phyloP scores from a whole-genome alignment of 2,888 invertebrate genomes.

The Andrena dorsata region DNA sequence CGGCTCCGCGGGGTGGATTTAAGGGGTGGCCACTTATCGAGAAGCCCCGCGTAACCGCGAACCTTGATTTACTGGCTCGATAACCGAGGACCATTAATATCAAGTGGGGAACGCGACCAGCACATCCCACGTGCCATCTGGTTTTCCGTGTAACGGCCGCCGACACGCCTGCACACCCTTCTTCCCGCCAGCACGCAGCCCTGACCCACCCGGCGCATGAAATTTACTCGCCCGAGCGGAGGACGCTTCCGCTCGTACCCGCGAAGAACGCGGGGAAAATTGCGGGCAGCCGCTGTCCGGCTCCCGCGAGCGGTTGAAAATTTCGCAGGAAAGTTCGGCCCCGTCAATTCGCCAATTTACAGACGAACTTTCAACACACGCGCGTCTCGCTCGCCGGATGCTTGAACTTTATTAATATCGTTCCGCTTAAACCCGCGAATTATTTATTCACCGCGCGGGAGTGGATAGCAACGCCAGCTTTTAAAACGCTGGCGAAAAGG shows the following conservation, averaged over 20 bases:
- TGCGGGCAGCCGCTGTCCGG: too few species aligned
- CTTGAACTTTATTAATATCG: conserved; percentile 12
- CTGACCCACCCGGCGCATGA: background rate
- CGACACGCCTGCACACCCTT: background rate
- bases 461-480: background rate
- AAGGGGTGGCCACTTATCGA: conserved; percentile 61
- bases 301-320: too few species aligned
- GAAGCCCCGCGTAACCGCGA: conserved; percentile 44
- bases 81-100: conserved; percentile 69
- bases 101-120: conserved; percentile 38
- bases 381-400: background rate
- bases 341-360: background rate
- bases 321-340: too few species aligned
- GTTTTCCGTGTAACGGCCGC: conserved; percentile 4
- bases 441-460: background rate
- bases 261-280: too few species aligned
- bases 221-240: background rate
- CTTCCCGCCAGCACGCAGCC: conserved; percentile 17
- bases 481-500: background rate
- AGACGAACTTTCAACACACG: background rate
- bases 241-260: too few species aligned
- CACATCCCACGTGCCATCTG: conserved; percentile 35
- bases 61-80: conserved; percentile 68
- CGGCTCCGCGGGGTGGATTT: conserved; percentile 28
- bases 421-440: background rate